Evolutionary conservation across 2,888 invertebrate genomes (phyloP), one percentile per base, ranked within the genome.

Genomic region (Romanomermis culicivorax): DNA sequence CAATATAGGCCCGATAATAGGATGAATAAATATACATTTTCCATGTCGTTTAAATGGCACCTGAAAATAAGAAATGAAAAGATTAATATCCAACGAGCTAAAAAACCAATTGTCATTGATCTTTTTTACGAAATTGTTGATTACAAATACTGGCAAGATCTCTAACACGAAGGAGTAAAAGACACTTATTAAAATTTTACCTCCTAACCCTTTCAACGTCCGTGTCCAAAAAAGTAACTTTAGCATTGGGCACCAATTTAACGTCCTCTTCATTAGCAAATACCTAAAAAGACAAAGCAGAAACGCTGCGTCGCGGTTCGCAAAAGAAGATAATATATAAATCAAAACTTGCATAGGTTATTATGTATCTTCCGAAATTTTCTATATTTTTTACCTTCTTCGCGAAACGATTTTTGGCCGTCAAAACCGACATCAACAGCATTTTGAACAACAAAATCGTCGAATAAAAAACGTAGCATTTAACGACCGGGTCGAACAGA

Each of bases 21-120:
- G 66, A 79, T 74, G 65, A 80, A 82, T 1, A 77, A 73, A 0
- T 78, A 74, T 54, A 82, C 80, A 67, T 80, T 82, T 69, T 81
- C 81, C 68, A 81, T 65, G 65, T 82, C 81, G 64, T 82, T 82
- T 61, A 76, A 72, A 65, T 81, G 80, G 14, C 79, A 80, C 62
- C 80, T 80, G 68, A 7, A 71, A 70, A 45, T 23, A 23, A 23
- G 7, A 11, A 7, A 45, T 45, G 23, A n/a, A 23, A 11, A 17
- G 11, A 7, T 11, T 23, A 36, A 36, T 17, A 23, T 23, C 23
- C 47, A 7, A 45, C 11, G 23, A 17, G 47, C 23, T 7, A 11
- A 23, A 45, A 45, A 4, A 17, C 47, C 23, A 11, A n/a, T n/a
- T n/a, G n/a, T n/a, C n/a, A n/a, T n/a, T n/a, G n/a, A n/a, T n/a